Conservation (phyloP, 2,888 invertebrate genomes). For the Sminthurides aquaticus region DNA sequence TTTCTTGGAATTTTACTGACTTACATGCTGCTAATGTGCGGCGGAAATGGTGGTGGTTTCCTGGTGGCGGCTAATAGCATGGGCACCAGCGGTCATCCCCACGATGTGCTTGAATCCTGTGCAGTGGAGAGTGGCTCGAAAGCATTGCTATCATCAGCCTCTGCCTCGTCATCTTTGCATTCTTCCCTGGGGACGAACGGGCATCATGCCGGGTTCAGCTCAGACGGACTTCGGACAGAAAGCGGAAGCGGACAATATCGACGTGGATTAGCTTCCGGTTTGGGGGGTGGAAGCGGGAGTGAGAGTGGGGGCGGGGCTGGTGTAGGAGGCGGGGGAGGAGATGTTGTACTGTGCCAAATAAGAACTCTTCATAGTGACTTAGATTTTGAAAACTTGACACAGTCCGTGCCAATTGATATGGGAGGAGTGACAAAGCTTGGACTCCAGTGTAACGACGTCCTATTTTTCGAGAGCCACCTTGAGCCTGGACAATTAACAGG, state of each 20-base stretch:
- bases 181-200: background rate
- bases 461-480: constrained; percentile 44
- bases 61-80: background rate
- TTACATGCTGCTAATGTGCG: background rate
- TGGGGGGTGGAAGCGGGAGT: no score
- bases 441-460: constrained; percentile 44
- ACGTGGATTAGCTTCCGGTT: no score
- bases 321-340: background rate
- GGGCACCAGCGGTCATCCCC: background rate
- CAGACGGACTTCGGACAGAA: background rate
- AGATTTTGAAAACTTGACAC: constrained; percentile 40
- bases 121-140: background rate
- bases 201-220: background rate
- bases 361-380: constrained; percentile 39
- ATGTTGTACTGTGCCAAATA: constrained; percentile 37
- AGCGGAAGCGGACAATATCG: background rate
- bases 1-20: background rate
- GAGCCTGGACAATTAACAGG: constrained; percentile 32
- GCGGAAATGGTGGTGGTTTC: no score
- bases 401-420: constrained; percentile 14
- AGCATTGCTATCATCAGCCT: background rate
- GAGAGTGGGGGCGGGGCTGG: background rate
- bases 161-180: background rate
- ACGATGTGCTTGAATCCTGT: background rate
- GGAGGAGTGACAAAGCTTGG: constrained; percentile 39